These are phyloP conservation scores for Falco naumanni DNA, from an alignment of 2,797 vertebrate genomes.

Conservation along the genomic window DNA sequence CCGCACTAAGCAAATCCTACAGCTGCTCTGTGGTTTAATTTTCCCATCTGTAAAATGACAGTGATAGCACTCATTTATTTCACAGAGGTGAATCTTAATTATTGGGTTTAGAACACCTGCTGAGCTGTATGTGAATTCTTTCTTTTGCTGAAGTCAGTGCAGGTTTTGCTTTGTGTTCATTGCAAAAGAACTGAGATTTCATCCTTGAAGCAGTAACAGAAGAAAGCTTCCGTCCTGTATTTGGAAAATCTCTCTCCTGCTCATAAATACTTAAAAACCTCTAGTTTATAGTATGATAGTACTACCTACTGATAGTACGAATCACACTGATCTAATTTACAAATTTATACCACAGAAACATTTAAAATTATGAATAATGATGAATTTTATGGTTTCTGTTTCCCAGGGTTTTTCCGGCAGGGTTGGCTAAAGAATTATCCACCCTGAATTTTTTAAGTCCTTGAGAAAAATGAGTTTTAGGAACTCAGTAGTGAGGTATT, in stretches of 20 bases:
- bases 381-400: not conserved
- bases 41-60: not conserved
- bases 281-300: not conserved
- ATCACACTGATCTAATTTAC: not conserved
- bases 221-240: not conserved
- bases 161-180: not conserved
- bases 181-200: not conserved
- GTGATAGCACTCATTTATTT: not conserved
- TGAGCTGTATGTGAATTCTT: not conserved
- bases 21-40: not conserved
- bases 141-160: not conserved
- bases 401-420: not conserved
- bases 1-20: slow-evolving; percentile 5
- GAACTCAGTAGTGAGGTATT: not conserved
- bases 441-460: not conserved
- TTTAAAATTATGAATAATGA: not conserved
- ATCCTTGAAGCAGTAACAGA: not conserved
- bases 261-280: not conserved
- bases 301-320: not conserved
- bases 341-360: not conserved
- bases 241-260: not conserved
- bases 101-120: not conserved
- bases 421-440: not conserved
- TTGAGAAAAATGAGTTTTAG: not conserved
- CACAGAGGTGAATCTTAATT: not conserved